Evolutionary conservation across 1,140 invertebrate genomes (phyloP), one percentile per base, ranked within the genome.

Genomic region (Neodiprion virginianus): DNA sequence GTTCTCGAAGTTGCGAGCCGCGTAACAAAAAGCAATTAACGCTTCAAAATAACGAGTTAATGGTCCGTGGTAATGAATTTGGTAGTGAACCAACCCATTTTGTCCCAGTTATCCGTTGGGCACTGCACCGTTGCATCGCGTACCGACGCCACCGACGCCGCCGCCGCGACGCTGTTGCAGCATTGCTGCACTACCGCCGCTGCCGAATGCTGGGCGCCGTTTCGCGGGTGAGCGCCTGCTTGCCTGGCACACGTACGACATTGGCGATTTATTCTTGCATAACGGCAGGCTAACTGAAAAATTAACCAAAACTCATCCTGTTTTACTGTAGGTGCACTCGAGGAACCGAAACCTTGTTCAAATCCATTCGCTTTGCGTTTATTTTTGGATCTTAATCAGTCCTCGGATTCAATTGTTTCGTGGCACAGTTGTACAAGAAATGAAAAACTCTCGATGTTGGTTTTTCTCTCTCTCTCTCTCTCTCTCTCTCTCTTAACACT

Each of bases 1-100:
- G 5, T 40, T 40, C 28, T 2, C 28, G 28, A 5, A 40, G 28
- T 40, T 2, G 28, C 28, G 28, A 40, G 28, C 28, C 28, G 28
- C 28, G 53, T 61, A 61, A 61, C 53, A 61, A 61, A 40, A 61
- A 17, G 53, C 53, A 61, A 61, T 61, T 61, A 61, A 61, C n/a
- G 53, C 11, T 8, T 61, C 53, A 61, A 79, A 81, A 73, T 81
- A 76, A 74, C 77, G 74, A 67, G 74, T 76, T 83, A 83, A 85
- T 79, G 82, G 83, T 79, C 78, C 83, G 80, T 82, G 79, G 78
- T 83, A 84, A 83, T 83, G 84, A 85, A 85, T 82, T 85, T 78
- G 80, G 79, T 78, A 76, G 75, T 77, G 75, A 74, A 79, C 79
- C 79, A 80, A 83, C 83, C 82, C 80, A 85, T 61, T 61, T 61